Evolutionary conservation across 23 tunicate species (phyloP).

Genomic region (Diplosoma virens): DNA sequence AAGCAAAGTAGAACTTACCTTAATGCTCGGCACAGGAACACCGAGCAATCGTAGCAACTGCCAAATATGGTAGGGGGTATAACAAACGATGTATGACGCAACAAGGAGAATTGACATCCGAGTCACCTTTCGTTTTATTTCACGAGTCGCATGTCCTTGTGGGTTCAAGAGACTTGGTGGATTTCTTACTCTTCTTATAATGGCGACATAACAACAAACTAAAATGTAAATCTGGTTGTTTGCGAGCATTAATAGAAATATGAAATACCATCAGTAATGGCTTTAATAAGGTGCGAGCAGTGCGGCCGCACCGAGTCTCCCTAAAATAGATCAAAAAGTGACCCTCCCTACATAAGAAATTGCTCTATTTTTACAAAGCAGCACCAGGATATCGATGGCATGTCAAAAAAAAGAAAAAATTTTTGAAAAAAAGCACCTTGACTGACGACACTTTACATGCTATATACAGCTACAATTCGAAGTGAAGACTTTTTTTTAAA

Average conservation of each 20-base stretch:
- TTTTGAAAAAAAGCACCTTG: not conserved
- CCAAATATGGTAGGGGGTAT: conserved; percentile 51
- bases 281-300: not conserved
- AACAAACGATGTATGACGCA: conserved; percentile 32
- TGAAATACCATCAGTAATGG: not conserved
- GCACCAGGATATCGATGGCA: too few relatives aligned
- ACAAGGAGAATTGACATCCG: conserved; percentile 43
- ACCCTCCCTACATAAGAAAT: too few relatives aligned
- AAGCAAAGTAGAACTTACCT: conserved; percentile 30
- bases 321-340: too few relatives aligned
- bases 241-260: not conserved
- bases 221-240: not conserved
- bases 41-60: conserved; percentile 23
- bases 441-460: not conserved
- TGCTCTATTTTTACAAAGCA: too few relatives aligned
- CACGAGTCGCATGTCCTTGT: not conserved
- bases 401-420: too few relatives aligned
- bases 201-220: conserved; percentile 28
- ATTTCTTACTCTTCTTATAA: not conserved
- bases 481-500: too few relatives aligned
- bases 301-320: too few relatives aligned
- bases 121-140: conserved; percentile 32
- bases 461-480: not conserved
- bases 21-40: not conserved
- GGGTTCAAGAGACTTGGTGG: not conserved